Conservation (phyloP, 2,113 vertebrate genomes). For the Tretioscincus oriximinensis region DNA sequence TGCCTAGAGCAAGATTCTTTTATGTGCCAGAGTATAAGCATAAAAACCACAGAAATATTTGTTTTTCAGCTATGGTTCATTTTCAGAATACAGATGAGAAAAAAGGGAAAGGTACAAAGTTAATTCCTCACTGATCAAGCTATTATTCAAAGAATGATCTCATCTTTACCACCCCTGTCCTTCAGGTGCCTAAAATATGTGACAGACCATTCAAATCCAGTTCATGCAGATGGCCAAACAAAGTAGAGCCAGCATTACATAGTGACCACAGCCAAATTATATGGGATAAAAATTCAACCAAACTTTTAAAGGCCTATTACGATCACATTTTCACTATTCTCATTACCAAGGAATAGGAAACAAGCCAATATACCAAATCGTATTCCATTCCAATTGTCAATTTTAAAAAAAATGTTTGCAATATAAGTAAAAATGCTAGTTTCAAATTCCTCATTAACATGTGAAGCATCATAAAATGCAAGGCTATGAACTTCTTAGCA, state of each 20-base stretch:
- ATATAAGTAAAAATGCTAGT: not conserved
- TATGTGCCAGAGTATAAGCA: not conserved
- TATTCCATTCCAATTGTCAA: no score
- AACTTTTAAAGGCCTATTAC: not conserved
- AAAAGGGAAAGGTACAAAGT: no score
- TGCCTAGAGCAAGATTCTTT: not conserved
- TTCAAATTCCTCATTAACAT: not conserved
- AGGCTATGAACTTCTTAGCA: no score
- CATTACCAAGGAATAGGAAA: not conserved
- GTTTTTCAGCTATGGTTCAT: no score
- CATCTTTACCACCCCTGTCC: not conserved
- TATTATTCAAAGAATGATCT: not conserved
- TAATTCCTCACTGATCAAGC: no score
- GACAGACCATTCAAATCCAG: not conserved
- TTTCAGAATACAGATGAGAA: no score
- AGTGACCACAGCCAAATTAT: not conserved
- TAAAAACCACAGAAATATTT: not conserved
- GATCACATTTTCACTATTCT: not conserved
- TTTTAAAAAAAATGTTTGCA: not conserved
- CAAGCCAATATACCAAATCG: no score
- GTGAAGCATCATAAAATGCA: no score
- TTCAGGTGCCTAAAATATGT: not conserved
- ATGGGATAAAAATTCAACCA: no score
- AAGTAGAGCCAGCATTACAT: no score
- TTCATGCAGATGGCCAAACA: no score